Base-by-base conservation (phyloP, 2,113 vertebrate genomes). In the Sinocyclocheilus grahami region DNA sequence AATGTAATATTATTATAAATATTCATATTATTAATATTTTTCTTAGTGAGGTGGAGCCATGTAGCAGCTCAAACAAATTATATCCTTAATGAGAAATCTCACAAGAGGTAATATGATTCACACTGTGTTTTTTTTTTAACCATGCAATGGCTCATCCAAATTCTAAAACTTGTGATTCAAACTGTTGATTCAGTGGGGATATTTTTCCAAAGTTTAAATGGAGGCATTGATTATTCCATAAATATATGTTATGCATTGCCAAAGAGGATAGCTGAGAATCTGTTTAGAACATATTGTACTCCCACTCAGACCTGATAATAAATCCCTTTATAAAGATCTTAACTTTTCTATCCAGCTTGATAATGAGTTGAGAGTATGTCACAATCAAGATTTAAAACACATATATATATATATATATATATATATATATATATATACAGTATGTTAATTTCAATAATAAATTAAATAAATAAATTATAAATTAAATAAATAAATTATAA, bases 231-330 rank as follows among this genome's bases (percentile, higher is more conserved):
- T 76, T 51, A 76, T 76, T 51, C 74, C 74, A 76, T 14, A 46
- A 75, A 75, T 75, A 74, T 13, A 75, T 27, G 72, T 14, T 27
- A 48, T 51, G 13, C 42, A 51, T 76, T 51, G 42, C 72, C 72
- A 76, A 74, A 39, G 71, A 74, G 72, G 22, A 27, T 8, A 76
- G 39, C 42, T 14, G 72, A 76, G 42, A 76, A 76, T 76, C 72
- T 51, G n/a, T 76, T 76, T 24, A 24, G 6, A 76, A 76, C 42
- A 76, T 76, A 51, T 76, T 76, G 74, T 51, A 51, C 74, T 51
- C 42, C 74, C 74, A 76, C 42, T 75, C 74, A 76, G 42, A 48
- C 72, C n/a, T 48, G 72, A 76, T 51, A 76, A 76, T 51, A 76
- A 74, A 4, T 51, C 42, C 13, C 13, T 76, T 76, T 76, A 76